Percentiles rank a stretch among this genome's conserved stretches.
These are phyloP conservation scores for Anolis apletophallus DNA, from an alignment of 2,797 vertebrate species.

Conservation along the genomic window DNA sequence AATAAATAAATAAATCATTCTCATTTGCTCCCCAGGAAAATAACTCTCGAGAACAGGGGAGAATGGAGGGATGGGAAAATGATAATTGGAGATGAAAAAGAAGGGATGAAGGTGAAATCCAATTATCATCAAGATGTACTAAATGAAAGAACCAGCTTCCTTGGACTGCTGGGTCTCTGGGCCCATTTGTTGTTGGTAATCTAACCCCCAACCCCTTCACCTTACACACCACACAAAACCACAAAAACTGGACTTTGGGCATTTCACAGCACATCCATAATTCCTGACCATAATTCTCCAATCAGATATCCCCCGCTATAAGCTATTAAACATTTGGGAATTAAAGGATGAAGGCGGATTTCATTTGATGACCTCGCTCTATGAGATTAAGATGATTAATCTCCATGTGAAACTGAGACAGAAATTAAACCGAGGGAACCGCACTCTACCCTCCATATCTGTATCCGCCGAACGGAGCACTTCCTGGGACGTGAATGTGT, in stretches of 20 bases:
- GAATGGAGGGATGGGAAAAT: too few species aligned
- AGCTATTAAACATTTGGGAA: constrained; percentile 53
- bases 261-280: not conserved
- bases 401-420: constrained; percentile 63
- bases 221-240: not conserved
- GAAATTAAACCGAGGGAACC: constrained; percentile 64
- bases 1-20: too few species aligned
- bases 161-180: not conserved
- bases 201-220: too few species aligned
- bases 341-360: constrained; percentile 61
- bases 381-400: constrained; percentile 66
- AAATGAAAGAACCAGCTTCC: not conserved
- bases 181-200: not conserved
- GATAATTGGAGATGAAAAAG: not conserved
- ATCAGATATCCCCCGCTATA: constrained; percentile 11
- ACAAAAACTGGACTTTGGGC: not conserved
- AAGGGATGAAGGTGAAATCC: not conserved
- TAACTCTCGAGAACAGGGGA: not conserved
- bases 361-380: constrained; percentile 58
- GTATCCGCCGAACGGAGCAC: not conserved
- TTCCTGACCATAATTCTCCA: not conserved
- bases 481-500: not conserved
- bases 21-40: not conserved
- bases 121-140: not conserved
- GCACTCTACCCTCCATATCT: not conserved